Evolutionary conservation across 2,888 invertebrate genomes (phyloP).

Genomic region (Ptycholaimellus sp.): DNA sequence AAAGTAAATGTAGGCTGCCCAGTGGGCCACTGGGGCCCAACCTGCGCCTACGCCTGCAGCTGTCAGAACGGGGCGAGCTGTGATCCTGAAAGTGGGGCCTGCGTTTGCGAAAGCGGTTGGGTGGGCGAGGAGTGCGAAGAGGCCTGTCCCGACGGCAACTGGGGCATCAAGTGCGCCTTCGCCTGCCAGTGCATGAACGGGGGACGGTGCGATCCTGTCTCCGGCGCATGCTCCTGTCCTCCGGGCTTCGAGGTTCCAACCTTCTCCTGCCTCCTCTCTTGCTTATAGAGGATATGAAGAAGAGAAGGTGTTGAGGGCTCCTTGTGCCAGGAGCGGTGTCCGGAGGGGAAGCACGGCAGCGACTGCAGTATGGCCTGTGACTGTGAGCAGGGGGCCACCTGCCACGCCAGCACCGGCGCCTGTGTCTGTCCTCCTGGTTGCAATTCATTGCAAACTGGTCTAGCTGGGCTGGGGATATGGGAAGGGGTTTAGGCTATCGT

Average conservation of each 20-base stretch:
- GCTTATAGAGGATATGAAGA: not conserved
- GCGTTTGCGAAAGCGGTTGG: slow-evolving; percentile 15
- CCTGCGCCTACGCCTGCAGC: no score
- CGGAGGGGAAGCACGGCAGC: slow-evolving; percentile 11
- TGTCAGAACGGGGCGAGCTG: not conserved
- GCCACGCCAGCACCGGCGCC: no score
- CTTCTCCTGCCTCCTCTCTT: slow-evolving; percentile 3
- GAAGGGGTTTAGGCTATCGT: slow-evolving; percentile 4
- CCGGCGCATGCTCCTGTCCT: slow-evolving; percentile 32
- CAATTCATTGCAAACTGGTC: no score
- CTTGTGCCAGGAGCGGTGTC: slow-evolving; percentile 14
- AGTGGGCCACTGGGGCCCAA: no score
- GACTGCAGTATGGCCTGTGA: slow-evolving; percentile 13
- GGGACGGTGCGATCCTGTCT: slow-evolving; percentile 31
- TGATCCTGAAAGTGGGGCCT: slow-evolving; percentile 11
- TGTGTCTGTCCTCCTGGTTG: no score
- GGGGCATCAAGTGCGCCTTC: slow-evolving; percentile 14
- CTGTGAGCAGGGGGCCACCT: no score
- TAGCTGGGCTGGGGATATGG: no score
- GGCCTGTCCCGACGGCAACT: slow-evolving; percentile 46
- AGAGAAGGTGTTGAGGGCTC: slow-evolving; percentile 10
- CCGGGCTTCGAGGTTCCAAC: slow-evolving; percentile 29
- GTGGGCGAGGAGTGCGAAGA: slow-evolving; percentile 59
- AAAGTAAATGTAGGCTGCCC: no score
- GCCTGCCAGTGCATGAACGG: slow-evolving; percentile 20